Base-by-base conservation (phyloP, 1,140 invertebrate species). In the Lepidurus couesii region DNA sequence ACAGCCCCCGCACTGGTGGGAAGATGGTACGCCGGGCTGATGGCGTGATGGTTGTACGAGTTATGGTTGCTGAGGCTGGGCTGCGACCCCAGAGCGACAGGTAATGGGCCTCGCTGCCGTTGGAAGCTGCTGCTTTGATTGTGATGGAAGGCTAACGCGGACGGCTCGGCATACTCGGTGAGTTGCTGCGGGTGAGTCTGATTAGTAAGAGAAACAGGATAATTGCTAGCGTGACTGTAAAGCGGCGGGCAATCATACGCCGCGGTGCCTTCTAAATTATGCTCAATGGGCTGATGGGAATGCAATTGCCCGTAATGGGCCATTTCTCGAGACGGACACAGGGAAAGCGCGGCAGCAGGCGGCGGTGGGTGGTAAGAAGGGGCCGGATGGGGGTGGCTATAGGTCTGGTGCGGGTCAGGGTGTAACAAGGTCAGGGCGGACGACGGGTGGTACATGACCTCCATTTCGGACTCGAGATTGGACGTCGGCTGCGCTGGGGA, bases 231-330 rank as follows among this genome's bases (percentile, higher is more conserved):
- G 53, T 65, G 53, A 65, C 53, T 65, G 13, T 65, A 65, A 3
- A 65, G 53, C 53, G 53, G 53, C 16, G 53, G 53, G 53, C 53
- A 65, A 65, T 65, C 53, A 65, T 65, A 65, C 13, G 53, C 53
- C 13, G 53, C 53, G 13, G 53, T 65, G 53, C 53, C 21, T 65
- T 65, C 53, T 65, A 65, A 65, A 21, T 10, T 65, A 65, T 65
- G 53, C 2, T 65, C 53, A 7, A 65, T 16, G n/a, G 16, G 53
- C 16, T 13, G 21, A 65, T 65, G 53, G 53, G 53, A 21, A 7
- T 65, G 53, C 53, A 65, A 9, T 65, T 13, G 13, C 13, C 53
- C 53, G 53, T 65, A 65, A 65, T 65, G 53, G 53, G 53, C 9
- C 13, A 16, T 21, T 1, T 65, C 53, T 7, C 53, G 53, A 10